Evolutionary conservation across 2,113 vertebrate species (phyloP), one percentile per base, ranked within the genome.

Genomic region (Chloroceryle aenea): DNA sequence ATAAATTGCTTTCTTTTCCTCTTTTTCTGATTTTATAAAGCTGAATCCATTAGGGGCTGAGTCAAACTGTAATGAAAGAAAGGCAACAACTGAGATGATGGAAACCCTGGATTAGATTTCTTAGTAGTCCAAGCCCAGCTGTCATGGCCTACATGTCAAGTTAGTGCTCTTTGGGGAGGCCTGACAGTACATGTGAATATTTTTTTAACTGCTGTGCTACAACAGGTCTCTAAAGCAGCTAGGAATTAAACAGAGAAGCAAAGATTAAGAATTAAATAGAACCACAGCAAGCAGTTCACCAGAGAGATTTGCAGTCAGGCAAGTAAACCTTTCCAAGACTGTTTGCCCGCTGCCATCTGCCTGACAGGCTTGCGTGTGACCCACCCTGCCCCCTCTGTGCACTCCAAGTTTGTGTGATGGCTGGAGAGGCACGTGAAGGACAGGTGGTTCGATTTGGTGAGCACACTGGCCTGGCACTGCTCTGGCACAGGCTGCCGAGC

Each of bases 121-220:
- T 90, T 96, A 87, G 96, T 93, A 96, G 97, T 88, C 97, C 79
- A 91, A 92, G 75, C 95, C 88, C 90, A 67, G 87, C 77, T 95
- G 93, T 95, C 93, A 84, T 38, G 82, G 93, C 89, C 95, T 88
- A 87, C 93, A 95, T 98, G 98, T 98, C 98, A 98, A 98, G 98
- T 98, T 98, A 98, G 97, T 97, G 98, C 97, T 98, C 98, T 98
- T 98, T 95, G 95, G 98, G 98, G 98, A 98, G 96, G 86, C 93
- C 96, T 80, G 74, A 97, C 98, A 97, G 98, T 98, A 98, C 95
- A 90, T 93, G 93, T 96, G 98, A 97, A 98, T 98, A 91, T 97
- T 99, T 97, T 92, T 96, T 96, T 90, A 97, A 95, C 94, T 95
- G 87, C 95, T 93, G 61, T 69, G 75, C 92, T 97, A 94, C 93